These are phyloP conservation scores for Amniataba percoides DNA, from an alignment of 2,797 vertebrate species.

Conservation along the genomic window DNA sequence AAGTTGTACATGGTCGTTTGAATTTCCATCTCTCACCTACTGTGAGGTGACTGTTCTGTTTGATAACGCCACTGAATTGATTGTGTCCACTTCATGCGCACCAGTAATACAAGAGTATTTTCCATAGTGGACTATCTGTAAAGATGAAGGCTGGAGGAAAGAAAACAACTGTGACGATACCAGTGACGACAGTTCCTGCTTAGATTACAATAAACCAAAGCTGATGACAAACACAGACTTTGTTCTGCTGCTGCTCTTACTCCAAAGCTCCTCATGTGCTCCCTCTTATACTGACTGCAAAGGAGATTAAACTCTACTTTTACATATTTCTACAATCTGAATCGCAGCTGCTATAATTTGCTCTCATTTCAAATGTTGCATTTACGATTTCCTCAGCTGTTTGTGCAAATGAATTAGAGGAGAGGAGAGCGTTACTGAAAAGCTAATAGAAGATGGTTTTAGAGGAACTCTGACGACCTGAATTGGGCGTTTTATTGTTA, in stretches of 20 bases:
- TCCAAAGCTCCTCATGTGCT: slow-evolving; percentile 71
- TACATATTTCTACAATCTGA: slow-evolving; percentile 26
- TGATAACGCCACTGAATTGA: slow-evolving; percentile 7
- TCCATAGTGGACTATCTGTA: neutral
- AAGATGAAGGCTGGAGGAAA: neutral
- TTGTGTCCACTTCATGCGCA: neutral
- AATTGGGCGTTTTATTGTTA: slow-evolving; percentile 3
- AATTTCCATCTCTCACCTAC: neutral
- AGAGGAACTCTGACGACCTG: neutral
- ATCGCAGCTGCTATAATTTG: slow-evolving; percentile 18
- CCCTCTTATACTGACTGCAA: slow-evolving; percentile 61
- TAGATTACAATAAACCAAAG: slow-evolving; percentile 58
- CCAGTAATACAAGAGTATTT: slow-evolving; percentile 11
- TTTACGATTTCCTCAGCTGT: neutral
- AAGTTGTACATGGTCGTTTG: neutral
- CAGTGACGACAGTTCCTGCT: slow-evolving; percentile 54
- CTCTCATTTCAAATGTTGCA: slow-evolving; percentile 5
- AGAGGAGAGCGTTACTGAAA: neutral
- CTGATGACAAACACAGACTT: slow-evolving; percentile 64
- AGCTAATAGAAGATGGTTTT: neutral
- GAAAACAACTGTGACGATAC: slow-evolving; percentile 6
- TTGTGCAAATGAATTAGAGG: neutral
- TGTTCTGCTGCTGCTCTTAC: slow-evolving; percentile 60
- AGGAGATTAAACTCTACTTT: slow-evolving; percentile 69
- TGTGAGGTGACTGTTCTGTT: neutral